Evolutionary conservation across 2,888 invertebrate species (phyloP).

Genomic region (Euzetes globulus): DNA sequence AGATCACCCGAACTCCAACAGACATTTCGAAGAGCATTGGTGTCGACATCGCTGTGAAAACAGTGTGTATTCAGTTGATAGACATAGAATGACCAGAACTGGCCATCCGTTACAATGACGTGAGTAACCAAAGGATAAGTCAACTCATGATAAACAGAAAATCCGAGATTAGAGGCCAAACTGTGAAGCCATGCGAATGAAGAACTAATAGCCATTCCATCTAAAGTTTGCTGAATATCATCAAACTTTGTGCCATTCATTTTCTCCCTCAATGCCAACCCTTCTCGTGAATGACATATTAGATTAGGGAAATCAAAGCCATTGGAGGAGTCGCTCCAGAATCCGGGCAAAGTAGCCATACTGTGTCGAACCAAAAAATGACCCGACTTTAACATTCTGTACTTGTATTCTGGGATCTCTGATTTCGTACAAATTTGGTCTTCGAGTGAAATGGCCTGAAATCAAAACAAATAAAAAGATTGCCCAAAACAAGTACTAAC

Average conservation of each 20-base stretch:
- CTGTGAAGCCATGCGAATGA: conserved; percentile 72
- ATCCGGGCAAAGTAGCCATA: conserved; percentile 45
- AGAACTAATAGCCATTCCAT: conserved; percentile 65
- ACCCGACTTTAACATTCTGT: conserved; percentile 53
- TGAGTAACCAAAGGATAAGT: conserved; percentile 86
- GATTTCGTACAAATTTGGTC: conserved; percentile 42
- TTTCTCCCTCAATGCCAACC: conserved; percentile 48
- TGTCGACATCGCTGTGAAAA: conserved; percentile 55
- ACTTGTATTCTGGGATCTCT: conserved; percentile 43
- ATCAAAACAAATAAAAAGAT: conserved; percentile 21
- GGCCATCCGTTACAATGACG: conserved; percentile 78
- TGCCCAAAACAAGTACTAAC: conserved; percentile 14
- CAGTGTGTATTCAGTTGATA: conserved; percentile 85
- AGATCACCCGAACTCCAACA: conserved; percentile 68
- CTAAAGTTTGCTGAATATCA: conserved; percentile 56
- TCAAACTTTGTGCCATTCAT: conserved; percentile 16
- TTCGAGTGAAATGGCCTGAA: conserved; percentile 48
- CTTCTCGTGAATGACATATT: conserved; percentile 62
- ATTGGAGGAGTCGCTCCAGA: conserved; percentile 68
- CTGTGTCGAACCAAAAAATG: neutral
- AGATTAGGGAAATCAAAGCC: conserved; percentile 65
- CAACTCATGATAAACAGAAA: conserved; percentile 78
- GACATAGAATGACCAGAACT: conserved; percentile 71
- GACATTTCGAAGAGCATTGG: conserved; percentile 65
- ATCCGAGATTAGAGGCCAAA: conserved; percentile 74